Conservation (phyloP, 2,113 vertebrate genomes). For the Phrynosoma platyrhinos region DNA sequence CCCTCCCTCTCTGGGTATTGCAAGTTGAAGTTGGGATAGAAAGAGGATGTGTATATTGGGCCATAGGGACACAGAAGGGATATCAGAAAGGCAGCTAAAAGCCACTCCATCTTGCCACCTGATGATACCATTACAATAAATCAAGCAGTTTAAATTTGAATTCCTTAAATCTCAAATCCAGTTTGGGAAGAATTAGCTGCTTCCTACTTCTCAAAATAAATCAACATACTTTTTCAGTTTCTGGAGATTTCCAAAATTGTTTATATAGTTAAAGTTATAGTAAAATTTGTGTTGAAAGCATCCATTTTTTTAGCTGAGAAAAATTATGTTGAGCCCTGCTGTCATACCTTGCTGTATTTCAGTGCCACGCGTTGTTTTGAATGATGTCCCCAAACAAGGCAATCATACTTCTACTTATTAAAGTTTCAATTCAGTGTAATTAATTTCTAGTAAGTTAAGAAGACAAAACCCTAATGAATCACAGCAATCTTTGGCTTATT, state of each 20-base stretch:
- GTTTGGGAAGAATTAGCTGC: not conserved
- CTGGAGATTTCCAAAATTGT: not conserved
- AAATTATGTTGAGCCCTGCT: not conserved
- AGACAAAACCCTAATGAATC: conserved; percentile 24
- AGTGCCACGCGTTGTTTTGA: conserved; percentile 54
- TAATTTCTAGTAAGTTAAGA: conserved; percentile 23
- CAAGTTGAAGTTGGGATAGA: not conserved
- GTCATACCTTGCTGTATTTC: not conserved
- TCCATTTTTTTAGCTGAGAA: not conserved
- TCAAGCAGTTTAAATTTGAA: not conserved
- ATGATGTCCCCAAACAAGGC: conserved; percentile 74
- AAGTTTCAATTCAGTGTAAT: conserved; percentile 29
- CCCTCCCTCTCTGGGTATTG: no score
- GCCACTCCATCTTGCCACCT: not conserved
- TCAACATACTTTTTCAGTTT: not conserved
- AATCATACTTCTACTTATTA: conserved; percentile 77
- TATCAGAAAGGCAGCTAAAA: not conserved
- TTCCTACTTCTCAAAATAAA: not conserved
- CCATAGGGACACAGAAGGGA: not conserved
- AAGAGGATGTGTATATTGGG: no score
- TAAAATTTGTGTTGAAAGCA: not conserved
- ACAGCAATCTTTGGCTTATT: conserved; percentile 32
- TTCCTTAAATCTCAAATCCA: not conserved
- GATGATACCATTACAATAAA: not conserved
- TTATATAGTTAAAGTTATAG: not conserved